Percentiles rank a stretch among this genome's conserved stretches.
Conservation (phyloP, 2,113 vertebrate genomes). For the Rhynchomys soricoides region DNA sequence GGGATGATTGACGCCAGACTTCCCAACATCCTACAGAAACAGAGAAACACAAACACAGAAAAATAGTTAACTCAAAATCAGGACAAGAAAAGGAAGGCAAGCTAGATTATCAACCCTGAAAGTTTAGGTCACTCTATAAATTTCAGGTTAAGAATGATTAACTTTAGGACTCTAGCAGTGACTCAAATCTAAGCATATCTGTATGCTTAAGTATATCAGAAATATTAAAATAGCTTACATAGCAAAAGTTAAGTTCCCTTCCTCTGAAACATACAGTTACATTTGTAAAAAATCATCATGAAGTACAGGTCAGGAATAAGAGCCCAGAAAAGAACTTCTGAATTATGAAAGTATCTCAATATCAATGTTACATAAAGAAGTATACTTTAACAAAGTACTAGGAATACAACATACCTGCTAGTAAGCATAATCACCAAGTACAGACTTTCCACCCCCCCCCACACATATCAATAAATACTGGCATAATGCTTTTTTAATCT, state of each 20-base stretch:
- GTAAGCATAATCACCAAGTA: constrained; percentile 16
- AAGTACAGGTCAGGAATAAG: constrained; percentile 33
- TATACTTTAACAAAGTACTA: constrained; percentile 38
- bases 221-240: background rate
- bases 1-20: constrained; percentile 99
- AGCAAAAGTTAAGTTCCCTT: background rate
- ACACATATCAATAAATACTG: background rate
- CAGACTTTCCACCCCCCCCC: background rate
- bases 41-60: constrained; percentile 35
- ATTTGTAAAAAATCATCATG: background rate
- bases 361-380: constrained; percentile 28
- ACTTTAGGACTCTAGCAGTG: background rate
- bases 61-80: background rate
- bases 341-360: constrained; percentile 50
- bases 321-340: constrained; percentile 41
- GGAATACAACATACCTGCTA: background rate
- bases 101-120: background rate
- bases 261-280: background rate
- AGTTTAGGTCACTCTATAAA: background rate
- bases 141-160: constrained; percentile 2
- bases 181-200: constrained; percentile 13
- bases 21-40: constrained; percentile 92
- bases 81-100: background rate
- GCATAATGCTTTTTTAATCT: constrained; percentile 6
- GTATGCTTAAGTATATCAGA: background rate